phyloP scores from a whole-genome alignment of 2,113 vertebrate species.

The Ptilorrhoa leucosticta region DNA sequence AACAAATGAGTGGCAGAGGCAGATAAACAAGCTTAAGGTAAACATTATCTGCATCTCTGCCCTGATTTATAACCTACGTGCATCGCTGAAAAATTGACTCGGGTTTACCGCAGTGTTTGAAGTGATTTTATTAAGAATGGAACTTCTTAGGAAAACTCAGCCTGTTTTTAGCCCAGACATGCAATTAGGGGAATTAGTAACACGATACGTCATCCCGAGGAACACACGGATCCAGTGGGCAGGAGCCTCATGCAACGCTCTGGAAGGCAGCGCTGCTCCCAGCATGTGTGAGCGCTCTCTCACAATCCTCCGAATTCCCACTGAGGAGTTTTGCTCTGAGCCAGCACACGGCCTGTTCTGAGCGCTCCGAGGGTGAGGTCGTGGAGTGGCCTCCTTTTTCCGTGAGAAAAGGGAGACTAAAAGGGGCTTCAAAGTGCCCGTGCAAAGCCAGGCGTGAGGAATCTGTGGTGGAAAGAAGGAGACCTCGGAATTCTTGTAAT shows the following conservation, averaged over 20 bases:
- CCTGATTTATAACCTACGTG: conserved; percentile 56
- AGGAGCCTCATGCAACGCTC: conserved; percentile 57
- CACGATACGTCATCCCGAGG: conserved; percentile 55
- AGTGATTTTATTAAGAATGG: conserved; percentile 67
- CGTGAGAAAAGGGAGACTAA: neutral
- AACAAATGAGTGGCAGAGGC: conserved; percentile 33
- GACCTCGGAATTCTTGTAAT: neutral
- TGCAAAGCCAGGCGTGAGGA: rapidly evolving
- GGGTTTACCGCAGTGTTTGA: conserved; percentile 61
- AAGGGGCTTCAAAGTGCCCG: neutral
- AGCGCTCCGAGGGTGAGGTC: neutral
- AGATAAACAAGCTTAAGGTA: conserved; percentile 72
- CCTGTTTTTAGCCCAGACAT: conserved; percentile 77
- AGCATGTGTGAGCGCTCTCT: neutral
- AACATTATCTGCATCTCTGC: conserved; percentile 57
- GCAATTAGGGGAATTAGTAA: conserved; percentile 80
- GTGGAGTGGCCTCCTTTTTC: neutral
- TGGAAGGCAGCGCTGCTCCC: conserved; percentile 25
- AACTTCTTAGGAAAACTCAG: conserved; percentile 76
- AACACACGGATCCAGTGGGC: conserved; percentile 31
- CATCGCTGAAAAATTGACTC: conserved; percentile 41
- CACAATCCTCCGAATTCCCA: neutral
- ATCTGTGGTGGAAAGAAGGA: neutral
- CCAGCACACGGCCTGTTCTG: neutral
- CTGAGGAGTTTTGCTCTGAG: neutral